Evolutionary conservation across 2,113 vertebrate species (phyloP), one percentile per base, ranked within the genome.

Genomic region (Chrysochloris asiatica): DNA sequence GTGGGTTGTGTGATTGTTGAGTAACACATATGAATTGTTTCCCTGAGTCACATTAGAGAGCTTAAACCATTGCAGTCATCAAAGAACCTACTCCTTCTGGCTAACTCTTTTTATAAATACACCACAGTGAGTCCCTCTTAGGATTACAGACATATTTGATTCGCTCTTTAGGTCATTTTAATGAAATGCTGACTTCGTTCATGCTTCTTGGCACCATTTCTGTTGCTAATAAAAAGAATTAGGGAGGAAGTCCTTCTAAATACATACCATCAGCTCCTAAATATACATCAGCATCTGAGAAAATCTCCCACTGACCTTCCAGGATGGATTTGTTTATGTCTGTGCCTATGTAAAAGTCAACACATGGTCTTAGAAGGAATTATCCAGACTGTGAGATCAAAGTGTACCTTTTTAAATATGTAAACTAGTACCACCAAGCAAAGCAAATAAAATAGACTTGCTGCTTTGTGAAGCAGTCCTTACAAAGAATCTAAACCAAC

Each of bases 151-250:
- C 67, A 87, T 63, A 67, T 54, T 69, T 56, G n/a, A 82, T 92
- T 71, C 93, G 38, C 45, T 61, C 38, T 86, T 45, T 72, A 6
- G 79, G 75, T 88, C 45, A 79, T 78, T 89, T 94, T 92, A 92
- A 90, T 90, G 59, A 94, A 94, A 89, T 71, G 24, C 61, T 91
- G 76, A 95, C 73, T 91, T 28, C 43, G 61, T 75, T 88, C 67
- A 54, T 76, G 56, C 78, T 84, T 79, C 71, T 93, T 94, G 89
- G 86, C 56, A 86, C 3, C 63, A 80, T 59, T 41, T 63, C 83
- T 88, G 86, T 33, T 48, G 21, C 45, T 92, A 93, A 93, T 90
- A 94, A 89, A 92, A 93, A 93, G 28, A 84, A 93, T 76, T 88
- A 90, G 50, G 45, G 83, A 91, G 90, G n/a, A 43, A 33, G 83